These are phyloP conservation scores for Rhyzopertha dominica DNA, from an alignment of 1,140 invertebrate genomes.

Conservation along the genomic window DNA sequence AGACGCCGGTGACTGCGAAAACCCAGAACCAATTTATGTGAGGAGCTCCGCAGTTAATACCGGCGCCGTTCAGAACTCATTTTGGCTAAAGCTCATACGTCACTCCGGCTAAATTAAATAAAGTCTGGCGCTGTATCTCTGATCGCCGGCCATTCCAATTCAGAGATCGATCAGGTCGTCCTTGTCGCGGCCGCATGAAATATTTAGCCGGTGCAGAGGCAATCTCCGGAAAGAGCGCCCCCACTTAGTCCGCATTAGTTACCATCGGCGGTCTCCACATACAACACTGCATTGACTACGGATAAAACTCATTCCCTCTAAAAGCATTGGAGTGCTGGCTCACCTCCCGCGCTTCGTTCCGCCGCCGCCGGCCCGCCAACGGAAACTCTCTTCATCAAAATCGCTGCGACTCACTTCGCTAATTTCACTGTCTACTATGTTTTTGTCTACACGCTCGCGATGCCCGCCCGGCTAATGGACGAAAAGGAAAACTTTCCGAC, in stretches of 20 bases:
- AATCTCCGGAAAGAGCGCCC: conserved; percentile 21
- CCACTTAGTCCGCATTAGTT: conserved; percentile 23
- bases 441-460: conserved; percentile 8
- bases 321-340: conserved; percentile 37
- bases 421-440: conserved; percentile 12
- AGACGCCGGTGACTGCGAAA: conserved; percentile 21
- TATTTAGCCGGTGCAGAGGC: conserved; percentile 17
- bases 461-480: conserved; percentile 7
- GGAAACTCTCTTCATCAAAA: too few species aligned
- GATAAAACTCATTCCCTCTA: conserved; percentile 37
- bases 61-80: conserved; percentile 25
- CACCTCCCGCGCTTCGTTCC: conserved; percentile 11
- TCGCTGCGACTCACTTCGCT: conserved; percentile 9
- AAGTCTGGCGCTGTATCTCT: conserved; percentile 19
- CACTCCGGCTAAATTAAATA: conserved; percentile 27
- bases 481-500: too few species aligned
- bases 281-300: conserved; percentile 21
- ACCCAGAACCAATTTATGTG: conserved; percentile 26
- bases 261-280: conserved; percentile 18
- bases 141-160: conserved; percentile 18
- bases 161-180: conserved; percentile 17
- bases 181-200: conserved; percentile 18
- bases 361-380: background rate
- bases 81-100: conserved; percentile 24
- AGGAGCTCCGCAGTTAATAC: conserved; percentile 18